Conservation (phyloP, 2,113 vertebrate genomes). For the Symphodus melops region DNA sequence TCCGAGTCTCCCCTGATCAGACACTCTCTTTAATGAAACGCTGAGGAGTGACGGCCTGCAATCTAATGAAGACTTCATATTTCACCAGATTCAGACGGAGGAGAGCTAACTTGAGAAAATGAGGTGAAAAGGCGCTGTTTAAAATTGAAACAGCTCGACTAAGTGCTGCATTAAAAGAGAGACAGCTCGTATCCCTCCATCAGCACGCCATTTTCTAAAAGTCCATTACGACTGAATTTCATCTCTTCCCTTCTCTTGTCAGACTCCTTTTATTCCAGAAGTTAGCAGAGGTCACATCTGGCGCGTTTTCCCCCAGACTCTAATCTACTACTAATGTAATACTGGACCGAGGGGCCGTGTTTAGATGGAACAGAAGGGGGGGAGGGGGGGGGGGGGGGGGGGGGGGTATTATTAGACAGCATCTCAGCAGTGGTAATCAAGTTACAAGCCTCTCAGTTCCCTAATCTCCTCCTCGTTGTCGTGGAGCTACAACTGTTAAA, state of each 20-base stretch:
- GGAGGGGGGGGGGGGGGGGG: neutral
- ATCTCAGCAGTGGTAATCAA: conserved; percentile 77
- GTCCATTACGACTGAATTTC: conserved; percentile 56
- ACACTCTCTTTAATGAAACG: conserved; percentile 32
- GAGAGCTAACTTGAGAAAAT: conserved; percentile 45
- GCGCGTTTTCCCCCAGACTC: conserved; percentile 66
- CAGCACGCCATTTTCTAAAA: conserved; percentile 62
- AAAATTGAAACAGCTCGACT: conserved; percentile 67
- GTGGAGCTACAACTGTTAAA: conserved; percentile 77
- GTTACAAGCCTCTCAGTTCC: conserved; percentile 81
- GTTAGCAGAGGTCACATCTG: conserved; percentile 74
- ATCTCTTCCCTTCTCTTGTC: conserved; percentile 41
- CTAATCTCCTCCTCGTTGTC: conserved; percentile 79
- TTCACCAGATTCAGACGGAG: conserved; percentile 37
- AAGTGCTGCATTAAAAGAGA: conserved; percentile 71
- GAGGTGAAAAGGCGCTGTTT: conserved; percentile 56
- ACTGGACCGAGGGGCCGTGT: conserved; percentile 64
- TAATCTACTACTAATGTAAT: conserved; percentile 80
- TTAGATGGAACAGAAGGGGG: conserved; percentile 71
- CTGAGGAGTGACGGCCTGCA: conserved; percentile 39
- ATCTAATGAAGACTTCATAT: conserved; percentile 28
- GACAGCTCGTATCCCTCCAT: conserved; percentile 55
- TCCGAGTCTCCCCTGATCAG: conserved; percentile 11
- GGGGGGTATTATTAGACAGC: conserved; percentile 71
- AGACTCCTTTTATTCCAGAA: conserved; percentile 60